These are phyloP conservation scores for Bradypus variegatus DNA, from an alignment of 2,797 vertebrate genomes.

Conservation along the genomic window DNA sequence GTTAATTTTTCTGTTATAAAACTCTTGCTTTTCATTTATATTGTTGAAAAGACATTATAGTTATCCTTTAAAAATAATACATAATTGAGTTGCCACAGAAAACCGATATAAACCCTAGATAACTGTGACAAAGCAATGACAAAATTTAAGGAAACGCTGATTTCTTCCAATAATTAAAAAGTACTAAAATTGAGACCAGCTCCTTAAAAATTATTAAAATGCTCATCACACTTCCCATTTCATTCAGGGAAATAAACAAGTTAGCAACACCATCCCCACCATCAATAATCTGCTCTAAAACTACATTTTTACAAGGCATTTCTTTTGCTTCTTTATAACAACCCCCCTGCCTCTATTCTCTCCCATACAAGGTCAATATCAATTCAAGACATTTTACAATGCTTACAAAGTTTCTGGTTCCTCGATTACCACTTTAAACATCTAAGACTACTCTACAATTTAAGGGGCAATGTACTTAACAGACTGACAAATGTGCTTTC, in stretches of 20 bases:
- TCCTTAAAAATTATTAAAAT: constrained; percentile 79
- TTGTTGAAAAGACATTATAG: constrained; percentile 68
- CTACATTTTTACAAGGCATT: too few relatives aligned
- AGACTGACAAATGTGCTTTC: too few relatives aligned
- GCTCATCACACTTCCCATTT: constrained; percentile 72
- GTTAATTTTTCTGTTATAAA: constrained; percentile 64
- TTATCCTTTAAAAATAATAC: constrained; percentile 58
- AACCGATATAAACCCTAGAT: constrained; percentile 63
- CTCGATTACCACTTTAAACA: too few relatives aligned
- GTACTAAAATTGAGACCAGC: constrained; percentile 77
- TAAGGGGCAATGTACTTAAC: too few relatives aligned
- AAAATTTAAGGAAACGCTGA: constrained; percentile 63
- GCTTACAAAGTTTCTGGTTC: too few relatives aligned
- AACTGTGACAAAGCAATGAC: constrained; percentile 67
- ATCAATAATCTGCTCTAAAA: constrained; percentile 53
- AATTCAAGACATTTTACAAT: too few relatives aligned
- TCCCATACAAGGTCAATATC: too few relatives aligned
- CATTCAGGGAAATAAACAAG: constrained; percentile 74
- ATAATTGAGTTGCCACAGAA: constrained; percentile 56
- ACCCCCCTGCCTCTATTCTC: constrained; percentile 54
- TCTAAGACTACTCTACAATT: too few relatives aligned
- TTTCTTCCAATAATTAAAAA: constrained; percentile 69
- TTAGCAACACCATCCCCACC: constrained; percentile 70
- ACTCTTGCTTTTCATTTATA: constrained; percentile 69
- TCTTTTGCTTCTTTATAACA: constrained; percentile 50